Evolutionary conservation across 1,140 invertebrate species (phyloP), one percentile per base, ranked within the genome.

Genomic region (Prorops nasuta): DNA sequence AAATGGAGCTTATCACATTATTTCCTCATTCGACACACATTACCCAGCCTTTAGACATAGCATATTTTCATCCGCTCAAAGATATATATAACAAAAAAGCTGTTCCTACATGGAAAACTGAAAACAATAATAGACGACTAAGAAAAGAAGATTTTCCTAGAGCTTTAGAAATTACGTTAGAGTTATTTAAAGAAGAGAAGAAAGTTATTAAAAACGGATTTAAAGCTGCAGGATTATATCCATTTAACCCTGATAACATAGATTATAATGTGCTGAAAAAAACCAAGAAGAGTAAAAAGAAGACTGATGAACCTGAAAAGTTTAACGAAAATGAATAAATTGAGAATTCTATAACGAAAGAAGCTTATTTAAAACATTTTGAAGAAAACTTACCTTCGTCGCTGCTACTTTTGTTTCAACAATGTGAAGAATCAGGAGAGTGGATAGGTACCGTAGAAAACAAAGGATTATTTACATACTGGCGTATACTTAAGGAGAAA

Each of bases 1-100:
- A 40, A 12, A 64, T 69, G 15, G 21, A 49, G 6, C 31, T 66
- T 10, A 15, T 64, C 8, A 45, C 49, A 12, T 48, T 72, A 3
- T 48, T 53, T 19, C 67, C 69, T 3, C 73, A 72, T 52, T 56
- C 62, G 9, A 73, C 66, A 2, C 64, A 69, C 38, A 55, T 73
- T 10, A 31, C 67, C 15, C 69, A 74, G 54, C 71, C 71, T 28
- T 24, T 59, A n/a, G 71, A 74, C 55, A 66, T 74, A 3, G 37
- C 52, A 3, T 56, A 63, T 16, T 72, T 74, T 42, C 21, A 41
- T 6, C 58, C 63, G 16, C 37, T 69, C 10, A 74, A 73, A 60
- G 44, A 20, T 36, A 36, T 12, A 8, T 71, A n/a, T n/a, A n/a
- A 67, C 65, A 45, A 49, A 34, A 46, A 62, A 35, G 49, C 20